These are phyloP conservation scores for Coregonus sp. DNA, from an alignment of 2,797 vertebrate genomes.

Conservation along the genomic window DNA sequence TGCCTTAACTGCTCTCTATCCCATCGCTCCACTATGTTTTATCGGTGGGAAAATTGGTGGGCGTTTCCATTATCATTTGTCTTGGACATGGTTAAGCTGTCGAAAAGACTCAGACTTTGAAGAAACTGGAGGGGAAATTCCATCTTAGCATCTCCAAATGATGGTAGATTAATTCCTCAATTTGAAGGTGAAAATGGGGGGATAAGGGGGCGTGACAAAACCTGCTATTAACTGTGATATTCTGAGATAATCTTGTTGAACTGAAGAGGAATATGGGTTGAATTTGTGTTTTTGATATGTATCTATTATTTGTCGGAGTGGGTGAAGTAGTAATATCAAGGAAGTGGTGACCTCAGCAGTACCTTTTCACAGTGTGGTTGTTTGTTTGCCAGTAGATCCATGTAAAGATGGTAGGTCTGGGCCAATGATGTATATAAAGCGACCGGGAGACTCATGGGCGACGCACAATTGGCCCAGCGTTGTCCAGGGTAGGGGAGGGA, in stretches of 20 bases:
- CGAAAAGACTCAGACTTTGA: constrained; percentile 20
- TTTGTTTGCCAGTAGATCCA: background rate
- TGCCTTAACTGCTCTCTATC: constrained; percentile 16
- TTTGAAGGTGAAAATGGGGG: background rate
- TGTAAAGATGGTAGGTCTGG: background rate
- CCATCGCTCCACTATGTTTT: constrained; percentile 19
- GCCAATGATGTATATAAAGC: too few species aligned
- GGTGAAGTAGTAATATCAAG: background rate
- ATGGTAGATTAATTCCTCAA: constrained; percentile 26
- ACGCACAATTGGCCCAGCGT: too few species aligned
- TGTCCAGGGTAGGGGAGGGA: too few species aligned
- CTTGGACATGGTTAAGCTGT: constrained; percentile 14
- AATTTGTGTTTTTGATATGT: background rate
- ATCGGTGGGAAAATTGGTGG: constrained; percentile 5
- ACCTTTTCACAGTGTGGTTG: background rate
- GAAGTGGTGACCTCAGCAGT: background rate
- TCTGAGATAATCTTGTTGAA: background rate
- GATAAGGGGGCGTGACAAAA: background rate
- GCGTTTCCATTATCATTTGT: constrained; percentile 32
- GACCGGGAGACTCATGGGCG: too few species aligned
- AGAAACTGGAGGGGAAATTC: background rate
- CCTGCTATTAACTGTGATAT: background rate
- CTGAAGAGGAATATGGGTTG: background rate
- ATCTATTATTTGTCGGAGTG: background rate
- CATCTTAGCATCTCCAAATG: constrained; percentile 33